Conservation (phyloP, 2,888 invertebrate genomes). For the Tridacna crocea region DNA sequence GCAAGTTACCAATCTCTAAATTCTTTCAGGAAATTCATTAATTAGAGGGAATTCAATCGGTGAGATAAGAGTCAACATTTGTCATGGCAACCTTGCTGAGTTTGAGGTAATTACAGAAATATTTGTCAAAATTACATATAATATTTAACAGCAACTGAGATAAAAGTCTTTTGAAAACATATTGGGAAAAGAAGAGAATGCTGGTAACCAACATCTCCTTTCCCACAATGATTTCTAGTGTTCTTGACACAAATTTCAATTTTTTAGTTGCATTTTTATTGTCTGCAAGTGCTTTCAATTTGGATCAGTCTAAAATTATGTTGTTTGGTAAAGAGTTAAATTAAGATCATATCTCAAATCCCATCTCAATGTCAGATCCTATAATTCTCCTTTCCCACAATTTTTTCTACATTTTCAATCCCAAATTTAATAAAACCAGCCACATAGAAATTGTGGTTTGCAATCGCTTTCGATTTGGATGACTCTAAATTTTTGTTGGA, state of each 20-base stretch:
- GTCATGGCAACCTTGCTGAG: constrained; percentile 43
- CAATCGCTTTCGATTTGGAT: background rate
- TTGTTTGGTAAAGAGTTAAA: no score
- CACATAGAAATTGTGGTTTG: no score
- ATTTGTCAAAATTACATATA: background rate
- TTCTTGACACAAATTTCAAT: no score
- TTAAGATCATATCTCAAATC: no score
- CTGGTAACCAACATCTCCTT: background rate
- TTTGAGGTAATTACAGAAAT: constrained; percentile 34
- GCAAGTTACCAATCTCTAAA: background rate
- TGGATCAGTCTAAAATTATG: no score
- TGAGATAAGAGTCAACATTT: constrained; percentile 47
- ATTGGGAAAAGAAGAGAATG: background rate
- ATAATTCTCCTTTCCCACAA: background rate
- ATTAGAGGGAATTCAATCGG: constrained; percentile 40
- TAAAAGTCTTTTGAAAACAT: background rate
- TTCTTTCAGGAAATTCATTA: constrained; percentile 28
- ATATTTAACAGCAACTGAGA: background rate
- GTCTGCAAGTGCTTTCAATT: no score
- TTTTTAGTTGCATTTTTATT: no score
- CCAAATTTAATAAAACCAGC: no score
- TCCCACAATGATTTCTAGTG: background rate
- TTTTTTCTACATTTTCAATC: background rate
- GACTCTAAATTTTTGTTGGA: background rate
- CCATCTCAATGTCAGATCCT: no score